A percentile compares a stretch with the other conserved stretches of the same genome.
Conservation (phyloP, 2,113 vertebrate species). For the Panthera tigris region DNA sequence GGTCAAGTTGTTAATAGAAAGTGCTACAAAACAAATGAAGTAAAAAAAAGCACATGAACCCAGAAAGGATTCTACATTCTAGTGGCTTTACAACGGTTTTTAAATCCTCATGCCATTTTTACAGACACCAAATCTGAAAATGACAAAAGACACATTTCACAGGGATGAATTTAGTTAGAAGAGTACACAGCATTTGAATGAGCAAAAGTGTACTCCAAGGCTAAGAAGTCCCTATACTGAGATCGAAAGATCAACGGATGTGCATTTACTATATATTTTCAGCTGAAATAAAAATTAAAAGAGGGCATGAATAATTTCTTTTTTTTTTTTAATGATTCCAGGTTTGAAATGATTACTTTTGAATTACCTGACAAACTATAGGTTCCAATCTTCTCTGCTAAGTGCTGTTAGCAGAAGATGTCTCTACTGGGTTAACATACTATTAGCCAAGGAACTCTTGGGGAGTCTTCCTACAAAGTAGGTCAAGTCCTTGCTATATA, state of each 20-base stretch:
- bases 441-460: conserved; percentile 82
- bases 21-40: neutral
- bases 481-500: conserved; percentile 84
- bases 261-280: neutral
- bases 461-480: conserved; percentile 84
- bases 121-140: neutral
- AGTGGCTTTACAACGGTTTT: neutral
- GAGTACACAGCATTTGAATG: neutral
- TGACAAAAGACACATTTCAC: neutral
- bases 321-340: neutral
- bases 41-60: neutral
- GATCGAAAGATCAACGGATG: conserved; percentile 14
- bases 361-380: conserved; percentile 51
- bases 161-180: neutral
- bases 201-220: neutral
- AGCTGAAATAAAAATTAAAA: conserved; percentile 55
- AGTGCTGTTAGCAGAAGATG: conserved; percentile 70
- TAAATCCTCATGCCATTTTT: neutral
- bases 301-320: neutral
- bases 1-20: neutral
- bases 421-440: conserved; percentile 81
- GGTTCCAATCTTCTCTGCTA: conserved; percentile 32
- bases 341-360: conserved; percentile 7
- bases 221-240: neutral
- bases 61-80: neutral